Conservation (phyloP, 2,113 vertebrate species). For the Pelobates fuscus region DNA sequence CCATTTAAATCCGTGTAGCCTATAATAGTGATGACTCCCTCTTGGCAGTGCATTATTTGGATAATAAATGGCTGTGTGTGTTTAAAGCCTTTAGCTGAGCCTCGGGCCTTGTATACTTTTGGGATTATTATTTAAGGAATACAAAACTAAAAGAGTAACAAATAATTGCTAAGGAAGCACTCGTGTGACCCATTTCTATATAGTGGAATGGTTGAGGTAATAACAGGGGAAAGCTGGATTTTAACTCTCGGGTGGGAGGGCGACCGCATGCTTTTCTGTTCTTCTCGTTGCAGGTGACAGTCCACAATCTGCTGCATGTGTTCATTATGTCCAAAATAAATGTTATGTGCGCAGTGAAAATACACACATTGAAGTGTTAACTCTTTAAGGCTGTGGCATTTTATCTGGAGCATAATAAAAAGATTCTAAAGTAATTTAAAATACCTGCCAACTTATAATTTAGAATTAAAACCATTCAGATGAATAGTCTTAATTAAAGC, state of each 20-base stretch:
- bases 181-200: slow-evolving; percentile 38
- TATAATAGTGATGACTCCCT: slow-evolving; percentile 26
- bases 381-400: no score
- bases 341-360: no score
- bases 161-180: slow-evolving; percentile 42
- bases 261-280: not conserved
- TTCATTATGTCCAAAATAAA: no score
- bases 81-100: slow-evolving; percentile 31
- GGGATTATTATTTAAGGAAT: slow-evolving; percentile 42
- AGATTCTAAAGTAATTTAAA: no score
- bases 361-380: no score
- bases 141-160: slow-evolving; percentile 14
- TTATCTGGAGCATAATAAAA: no score
- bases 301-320: no score
- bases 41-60: slow-evolving; percentile 22
- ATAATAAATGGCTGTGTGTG: not conserved
- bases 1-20: slow-evolving; percentile 2
- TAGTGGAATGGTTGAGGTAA: not conserved
- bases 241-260: no score
- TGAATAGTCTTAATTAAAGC: no score
- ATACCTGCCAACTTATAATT: no score
- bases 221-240: not conserved
- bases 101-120: slow-evolving; percentile 33
- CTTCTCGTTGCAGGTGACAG: no score
- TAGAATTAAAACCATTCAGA: no score